Conservation (phyloP, 2,888 invertebrate species). For the Tiliacea aurago region DNA sequence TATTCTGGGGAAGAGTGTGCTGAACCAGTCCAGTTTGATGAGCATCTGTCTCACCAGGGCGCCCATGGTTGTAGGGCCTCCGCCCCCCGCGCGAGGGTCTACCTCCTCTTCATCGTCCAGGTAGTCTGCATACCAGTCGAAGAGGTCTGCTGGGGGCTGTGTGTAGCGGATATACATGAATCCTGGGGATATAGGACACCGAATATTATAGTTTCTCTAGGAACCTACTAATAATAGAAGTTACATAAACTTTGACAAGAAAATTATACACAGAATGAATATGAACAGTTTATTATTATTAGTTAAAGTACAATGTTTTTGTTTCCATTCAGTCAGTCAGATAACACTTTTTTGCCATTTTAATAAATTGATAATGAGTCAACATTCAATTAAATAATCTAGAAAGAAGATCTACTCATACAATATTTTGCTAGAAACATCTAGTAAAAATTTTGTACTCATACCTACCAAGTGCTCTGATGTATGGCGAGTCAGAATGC, state of each 20-base stretch:
- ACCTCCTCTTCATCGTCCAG: constrained; percentile 99
- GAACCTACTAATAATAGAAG: too few species aligned
- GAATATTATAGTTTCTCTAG: neutral
- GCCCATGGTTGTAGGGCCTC: constrained; percentile 97
- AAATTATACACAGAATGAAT: neutral
- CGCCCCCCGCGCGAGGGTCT: constrained; percentile 99
- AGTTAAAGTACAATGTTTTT: neutral
- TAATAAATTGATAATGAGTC: neutral
- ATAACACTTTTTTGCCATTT: constrained; percentile 4
- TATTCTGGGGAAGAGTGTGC: constrained; percentile 99
- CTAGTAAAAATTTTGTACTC: constrained; percentile 50
- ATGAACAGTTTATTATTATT: too few species aligned
- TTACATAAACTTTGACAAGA: neutral
- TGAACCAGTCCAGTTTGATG: constrained; percentile 99
- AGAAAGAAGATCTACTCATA: neutral
- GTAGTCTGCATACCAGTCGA: constrained; percentile 99
- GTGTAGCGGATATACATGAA: constrained; percentile 97
- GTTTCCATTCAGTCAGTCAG: neutral
- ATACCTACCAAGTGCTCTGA: constrained; percentile 96
- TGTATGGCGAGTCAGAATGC: constrained; percentile 99
- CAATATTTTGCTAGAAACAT: constrained; percentile 20
- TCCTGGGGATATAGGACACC: constrained; percentile 77
- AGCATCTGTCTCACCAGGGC: constrained; percentile 97
- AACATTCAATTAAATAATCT: neutral
- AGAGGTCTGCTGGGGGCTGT: constrained; percentile 98